Conservation (phyloP, 2,888 invertebrate species). For the Eustalomyia histrio region DNA sequence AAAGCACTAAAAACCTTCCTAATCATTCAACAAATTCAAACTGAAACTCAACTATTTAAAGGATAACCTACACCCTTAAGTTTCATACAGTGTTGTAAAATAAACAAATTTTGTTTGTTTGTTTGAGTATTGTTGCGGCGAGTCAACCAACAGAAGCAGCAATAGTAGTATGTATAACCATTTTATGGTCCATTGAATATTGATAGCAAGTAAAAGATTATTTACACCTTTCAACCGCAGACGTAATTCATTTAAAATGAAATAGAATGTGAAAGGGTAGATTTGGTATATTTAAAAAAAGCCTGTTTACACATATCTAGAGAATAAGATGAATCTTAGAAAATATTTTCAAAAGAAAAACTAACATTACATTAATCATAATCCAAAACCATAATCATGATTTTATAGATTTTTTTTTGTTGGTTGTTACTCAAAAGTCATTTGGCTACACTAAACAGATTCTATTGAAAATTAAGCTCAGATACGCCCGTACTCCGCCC, state of each 20-base stretch:
- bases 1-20: too few species aligned
- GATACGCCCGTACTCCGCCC: slow-evolving; percentile 63
- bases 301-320: slow-evolving; percentile 5
- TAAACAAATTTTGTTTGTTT: slow-evolving; percentile 66
- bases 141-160: slow-evolving; percentile 56
- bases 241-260: slow-evolving; percentile 57
- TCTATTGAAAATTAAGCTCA: slow-evolving; percentile 73
- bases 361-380: slow-evolving; percentile 75
- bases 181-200: slow-evolving; percentile 80
- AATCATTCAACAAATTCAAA: too few species aligned
- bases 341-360: slow-evolving; percentile 48
- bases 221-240: slow-evolving; percentile 76
- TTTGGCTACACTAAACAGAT: slow-evolving; percentile 59
- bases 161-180: slow-evolving; percentile 69
- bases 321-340: background rate
- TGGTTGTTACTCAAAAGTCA: slow-evolving; percentile 72
- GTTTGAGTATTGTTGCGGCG: slow-evolving; percentile 74
- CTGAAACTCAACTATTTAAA: background rate
- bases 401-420: slow-evolving; percentile 47
- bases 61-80: slow-evolving; percentile 27
- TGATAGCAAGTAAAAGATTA: slow-evolving; percentile 66
- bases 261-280: slow-evolving; percentile 43
- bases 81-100: slow-evolving; percentile 55
- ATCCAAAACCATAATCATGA: slow-evolving; percentile 64
- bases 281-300: slow-evolving; percentile 43